phyloP scores from a whole-genome alignment of 2,888 invertebrate genomes.

The Lasioglossum marginatum region DNA sequence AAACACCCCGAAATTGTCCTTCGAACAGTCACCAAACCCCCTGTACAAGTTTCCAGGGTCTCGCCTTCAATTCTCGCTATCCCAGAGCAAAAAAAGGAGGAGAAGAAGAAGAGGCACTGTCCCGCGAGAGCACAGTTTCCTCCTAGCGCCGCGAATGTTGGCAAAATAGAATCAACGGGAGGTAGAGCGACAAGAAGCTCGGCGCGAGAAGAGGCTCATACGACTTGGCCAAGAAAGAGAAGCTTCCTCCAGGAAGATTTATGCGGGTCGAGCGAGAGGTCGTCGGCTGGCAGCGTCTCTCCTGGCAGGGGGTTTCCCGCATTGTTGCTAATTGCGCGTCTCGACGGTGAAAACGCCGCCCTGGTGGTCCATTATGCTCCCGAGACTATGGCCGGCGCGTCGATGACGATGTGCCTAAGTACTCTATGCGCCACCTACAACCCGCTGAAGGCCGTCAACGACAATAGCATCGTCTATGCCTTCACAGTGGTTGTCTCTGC shows the following conservation, averaged over 20 bases:
- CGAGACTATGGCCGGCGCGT: slow-evolving; percentile 18
- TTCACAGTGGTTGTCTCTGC: slow-evolving; percentile 59
- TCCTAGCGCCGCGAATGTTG: slow-evolving; percentile 33
- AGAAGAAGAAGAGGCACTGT: not conserved
- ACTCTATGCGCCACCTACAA: slow-evolving; percentile 42
- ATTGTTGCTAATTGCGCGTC: slow-evolving; percentile 81
- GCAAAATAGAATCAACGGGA: slow-evolving; percentile 55
- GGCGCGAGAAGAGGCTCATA: not conserved
- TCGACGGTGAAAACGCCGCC: slow-evolving; percentile 69
- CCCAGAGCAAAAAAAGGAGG: not conserved
- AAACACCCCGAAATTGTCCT: too few species aligned
- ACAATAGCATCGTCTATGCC: slow-evolving; percentile 43
- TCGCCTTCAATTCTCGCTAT: not conserved
- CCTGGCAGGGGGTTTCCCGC: slow-evolving; percentile 76
- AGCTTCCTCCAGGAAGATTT: slow-evolving; percentile 40
- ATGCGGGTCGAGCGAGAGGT: slow-evolving; percentile 69
- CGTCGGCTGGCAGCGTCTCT: slow-evolving; percentile 54
- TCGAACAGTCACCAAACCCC: too few species aligned
- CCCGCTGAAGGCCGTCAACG: slow-evolving; percentile 31
- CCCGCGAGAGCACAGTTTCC: not conserved
- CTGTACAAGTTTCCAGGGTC: not conserved
- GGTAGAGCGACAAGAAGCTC: slow-evolving; percentile 18
- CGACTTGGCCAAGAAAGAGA: not conserved
- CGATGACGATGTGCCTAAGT: slow-evolving; percentile 22
- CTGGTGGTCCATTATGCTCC: slow-evolving; percentile 73